A percentile compares a stretch with the other conserved stretches of the same genome.
Evolutionary conservation across 2,797 vertebrate species (phyloP).

Genomic region (Siniperca obscura): DNA sequence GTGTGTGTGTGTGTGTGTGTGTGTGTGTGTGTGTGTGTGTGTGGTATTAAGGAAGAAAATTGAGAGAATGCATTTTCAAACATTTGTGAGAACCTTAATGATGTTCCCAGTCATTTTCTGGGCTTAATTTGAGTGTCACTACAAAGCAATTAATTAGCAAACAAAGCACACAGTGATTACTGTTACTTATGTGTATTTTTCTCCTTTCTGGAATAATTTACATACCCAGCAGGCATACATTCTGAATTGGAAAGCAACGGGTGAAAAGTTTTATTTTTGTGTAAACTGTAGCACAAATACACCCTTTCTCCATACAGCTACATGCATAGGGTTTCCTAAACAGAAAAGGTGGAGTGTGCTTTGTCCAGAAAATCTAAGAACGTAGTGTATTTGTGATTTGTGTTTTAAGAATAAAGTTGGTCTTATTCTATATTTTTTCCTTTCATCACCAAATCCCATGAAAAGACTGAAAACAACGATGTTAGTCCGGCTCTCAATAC

Average conservation of each 20-base stretch:
- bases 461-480: not conserved
- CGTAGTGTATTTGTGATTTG: not conserved
- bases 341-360: not conserved
- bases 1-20: conserved; percentile 14
- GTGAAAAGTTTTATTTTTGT: not conserved
- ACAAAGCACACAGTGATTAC: conserved; percentile 23
- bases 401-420: not conserved
- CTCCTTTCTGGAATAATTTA: conserved; percentile 5
- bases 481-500: not conserved
- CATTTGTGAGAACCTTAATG: conserved; percentile 39
- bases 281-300: not conserved
- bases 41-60: not conserved
- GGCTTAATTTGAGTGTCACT: conserved; percentile 30
- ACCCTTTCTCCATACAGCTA: not conserved
- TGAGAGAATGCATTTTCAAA: conserved; percentile 24
- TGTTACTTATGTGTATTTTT: not conserved
- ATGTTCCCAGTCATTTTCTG: conserved; percentile 16
- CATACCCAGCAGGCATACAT: conserved; percentile 6
- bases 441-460: not conserved
- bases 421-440: not conserved
- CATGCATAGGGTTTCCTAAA: not conserved
- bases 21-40: conserved; percentile 19
- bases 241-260: not conserved
- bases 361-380: not conserved
- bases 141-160: conserved; percentile 43